Conservation (phyloP, 2,113 vertebrate species). For the Hippocampus comes region DNA sequence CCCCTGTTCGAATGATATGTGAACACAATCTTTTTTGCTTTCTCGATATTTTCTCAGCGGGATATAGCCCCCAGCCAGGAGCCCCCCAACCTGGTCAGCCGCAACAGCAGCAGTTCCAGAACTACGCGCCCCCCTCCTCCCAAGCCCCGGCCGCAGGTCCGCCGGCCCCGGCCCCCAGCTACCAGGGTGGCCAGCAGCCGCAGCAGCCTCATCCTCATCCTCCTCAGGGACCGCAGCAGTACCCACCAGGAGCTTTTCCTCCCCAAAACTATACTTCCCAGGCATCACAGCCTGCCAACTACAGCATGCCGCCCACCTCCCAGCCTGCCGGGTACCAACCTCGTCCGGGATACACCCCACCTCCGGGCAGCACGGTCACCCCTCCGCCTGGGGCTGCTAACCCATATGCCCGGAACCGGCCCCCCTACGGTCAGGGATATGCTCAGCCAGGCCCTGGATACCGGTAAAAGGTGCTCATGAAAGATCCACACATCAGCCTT, state of each 20-base stretch:
- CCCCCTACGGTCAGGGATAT: constrained; percentile 88
- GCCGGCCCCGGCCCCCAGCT: constrained; percentile 72
- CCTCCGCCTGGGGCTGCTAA: constrained; percentile 86
- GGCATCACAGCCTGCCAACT: constrained; percentile 82
- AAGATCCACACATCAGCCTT: not conserved
- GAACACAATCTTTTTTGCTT: not conserved
- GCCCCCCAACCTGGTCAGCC: constrained; percentile 79
- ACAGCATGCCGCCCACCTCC: constrained; percentile 80
- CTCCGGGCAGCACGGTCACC: constrained; percentile 83
- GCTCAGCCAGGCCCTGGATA: constrained; percentile 94
- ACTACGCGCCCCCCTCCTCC: constrained; percentile 81
- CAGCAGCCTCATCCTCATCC: constrained; percentile 70
- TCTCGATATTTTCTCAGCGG: constrained; percentile 62
- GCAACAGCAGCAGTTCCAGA: constrained; percentile 89
- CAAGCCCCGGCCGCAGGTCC: constrained; percentile 77
- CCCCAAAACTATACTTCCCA: constrained; percentile 90
- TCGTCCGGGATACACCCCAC: constrained; percentile 83
- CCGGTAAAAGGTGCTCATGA: constrained; percentile 75
- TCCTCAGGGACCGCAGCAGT: constrained; percentile 82
- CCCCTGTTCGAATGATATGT: too few species aligned
- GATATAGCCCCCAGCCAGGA: constrained; percentile 84
- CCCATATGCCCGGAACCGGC: constrained; percentile 90
- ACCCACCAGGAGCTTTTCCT: constrained; percentile 82
- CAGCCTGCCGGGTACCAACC: constrained; percentile 82
- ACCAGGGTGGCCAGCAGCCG: constrained; percentile 72